phyloP scores from a whole-genome alignment of 1,140 invertebrate species.

The Tetragonula clypearis region DNA sequence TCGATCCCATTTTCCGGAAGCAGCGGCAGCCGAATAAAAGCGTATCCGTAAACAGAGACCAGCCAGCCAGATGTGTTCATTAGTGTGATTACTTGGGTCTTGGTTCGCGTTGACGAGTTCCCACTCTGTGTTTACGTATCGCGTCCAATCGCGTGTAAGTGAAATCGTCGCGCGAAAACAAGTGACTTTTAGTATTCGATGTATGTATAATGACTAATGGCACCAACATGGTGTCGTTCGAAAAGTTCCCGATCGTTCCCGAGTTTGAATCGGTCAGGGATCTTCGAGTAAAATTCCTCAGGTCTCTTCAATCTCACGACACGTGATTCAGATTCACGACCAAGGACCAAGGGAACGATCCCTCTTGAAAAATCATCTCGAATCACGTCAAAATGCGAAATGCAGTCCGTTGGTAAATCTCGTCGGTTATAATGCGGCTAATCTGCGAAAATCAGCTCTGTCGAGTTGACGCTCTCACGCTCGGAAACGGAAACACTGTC shows the following conservation, averaged over 20 bases:
- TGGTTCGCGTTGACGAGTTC: background rate
- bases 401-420: background rate
- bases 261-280: too few relatives aligned
- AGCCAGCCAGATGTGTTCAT: background rate
- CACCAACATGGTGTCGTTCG: too few relatives aligned
- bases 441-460: constrained; percentile 10
- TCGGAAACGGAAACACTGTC: constrained; percentile 30
- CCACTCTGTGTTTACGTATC: too few relatives aligned
- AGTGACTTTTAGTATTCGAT: background rate
- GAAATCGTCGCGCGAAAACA: background rate
- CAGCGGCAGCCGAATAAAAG: background rate
- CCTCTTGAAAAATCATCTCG: too few relatives aligned
- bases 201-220: background rate
- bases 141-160: background rate
- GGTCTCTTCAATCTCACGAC: too few relatives aligned
- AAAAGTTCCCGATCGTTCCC: too few relatives aligned
- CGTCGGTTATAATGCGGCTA: background rate
- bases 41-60: background rate
- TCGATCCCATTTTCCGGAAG: background rate
- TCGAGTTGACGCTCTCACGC: constrained; percentile 20
- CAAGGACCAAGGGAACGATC: too few relatives aligned
- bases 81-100: background rate
- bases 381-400: too few relatives aligned
- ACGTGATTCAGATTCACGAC: too few relatives aligned
- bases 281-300: too few relatives aligned